Base-by-base conservation (phyloP, 1,140 invertebrate species). In the Musca vetustissima region DNA sequence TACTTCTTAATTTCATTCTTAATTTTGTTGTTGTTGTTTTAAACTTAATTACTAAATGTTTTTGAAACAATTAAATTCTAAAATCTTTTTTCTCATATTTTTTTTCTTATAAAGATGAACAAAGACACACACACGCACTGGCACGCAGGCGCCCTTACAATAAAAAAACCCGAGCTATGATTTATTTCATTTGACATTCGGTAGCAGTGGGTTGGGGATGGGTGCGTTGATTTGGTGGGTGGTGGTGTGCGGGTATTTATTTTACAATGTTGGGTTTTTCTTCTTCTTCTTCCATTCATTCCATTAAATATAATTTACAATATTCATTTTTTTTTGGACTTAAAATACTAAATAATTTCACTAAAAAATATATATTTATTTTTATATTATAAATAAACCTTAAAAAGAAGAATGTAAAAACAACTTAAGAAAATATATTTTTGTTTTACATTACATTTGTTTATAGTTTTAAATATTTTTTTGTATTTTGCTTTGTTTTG, bases 11-110 rank as follows among this genome's bases (percentile, higher is more conserved):
- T 59, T 6, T 32, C 19, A 19, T 61, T 61, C 13, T 57, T 14
- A 3, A n/a, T 32, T 36, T 36, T 11, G n/a, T n/a, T n/a, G n/a
- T n/a, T n/a, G n/a, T 61, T 36, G 36, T 61, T 61, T 9, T 4
- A 61, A 61, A 61, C 57, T 61, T 61, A 61, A 13, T 36, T 61
- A 11, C 57, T 61, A 61, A 61, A 61, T 61, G 57, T 61, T 61
- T 61, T 61, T 61, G 57, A 61, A 61, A 61, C 57, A 61, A 61
- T 43, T 61, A 61, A 61, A 61, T 61, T 61, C 57, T 61, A 61
- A 15, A 25, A 61, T 36, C 36, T 43, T 43, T 43, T n/a, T 36
- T 61, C 19, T 21, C 25, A 59, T 59, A n/a, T n/a, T n/a, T n/a
- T n/a, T n/a, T n/a, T 32, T 9, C n/a, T 9, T 28, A 28, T 59